A percentile compares a stretch with the other conserved stretches of the same genome.
Evolutionary conservation across 2,113 vertebrate species (phyloP).

Genomic region (Syngnathus typhle): DNA sequence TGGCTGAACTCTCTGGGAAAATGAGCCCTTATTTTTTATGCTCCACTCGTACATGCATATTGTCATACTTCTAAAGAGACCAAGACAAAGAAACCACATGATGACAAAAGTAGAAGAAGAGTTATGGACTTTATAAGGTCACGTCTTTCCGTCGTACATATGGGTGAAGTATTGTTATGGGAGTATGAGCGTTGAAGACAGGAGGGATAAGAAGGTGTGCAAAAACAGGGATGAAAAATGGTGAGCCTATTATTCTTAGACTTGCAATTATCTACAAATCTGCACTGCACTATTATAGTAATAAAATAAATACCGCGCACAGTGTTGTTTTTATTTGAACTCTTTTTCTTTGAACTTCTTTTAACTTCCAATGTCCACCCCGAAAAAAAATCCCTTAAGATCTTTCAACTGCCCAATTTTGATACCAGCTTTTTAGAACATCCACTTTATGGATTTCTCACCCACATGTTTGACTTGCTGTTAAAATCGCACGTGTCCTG

Average conservation of each 20-base stretch:
- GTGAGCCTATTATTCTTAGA: constrained; percentile 20
- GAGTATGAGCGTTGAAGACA: constrained; percentile 30
- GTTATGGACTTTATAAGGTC: neutral
- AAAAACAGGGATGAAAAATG: constrained; percentile 42
- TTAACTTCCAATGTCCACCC: no score
- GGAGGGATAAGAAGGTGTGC: constrained; percentile 19
- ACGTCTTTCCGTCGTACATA: neutral
- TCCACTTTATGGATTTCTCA: neutral
- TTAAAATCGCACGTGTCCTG: constrained; percentile 14
- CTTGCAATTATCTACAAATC: constrained; percentile 36
- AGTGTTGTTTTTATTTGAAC: constrained; percentile 1
- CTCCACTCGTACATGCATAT: neutral
- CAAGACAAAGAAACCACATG: neutral
- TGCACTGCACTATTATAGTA: constrained; percentile 19
- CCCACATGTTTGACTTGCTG: neutral
- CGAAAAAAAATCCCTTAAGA: neutral
- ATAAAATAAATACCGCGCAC: constrained; percentile 13
- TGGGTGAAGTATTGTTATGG: neutral
- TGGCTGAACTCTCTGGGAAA: neutral
- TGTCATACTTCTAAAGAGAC: neutral
- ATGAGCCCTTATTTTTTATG: no score
- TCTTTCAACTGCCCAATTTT: no score
- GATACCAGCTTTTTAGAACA: no score
- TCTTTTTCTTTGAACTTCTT: neutral
- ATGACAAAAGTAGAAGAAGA: neutral